phyloP scores from a whole-genome alignment of 2,888 invertebrate species.

The Drosophila dives region DNA sequence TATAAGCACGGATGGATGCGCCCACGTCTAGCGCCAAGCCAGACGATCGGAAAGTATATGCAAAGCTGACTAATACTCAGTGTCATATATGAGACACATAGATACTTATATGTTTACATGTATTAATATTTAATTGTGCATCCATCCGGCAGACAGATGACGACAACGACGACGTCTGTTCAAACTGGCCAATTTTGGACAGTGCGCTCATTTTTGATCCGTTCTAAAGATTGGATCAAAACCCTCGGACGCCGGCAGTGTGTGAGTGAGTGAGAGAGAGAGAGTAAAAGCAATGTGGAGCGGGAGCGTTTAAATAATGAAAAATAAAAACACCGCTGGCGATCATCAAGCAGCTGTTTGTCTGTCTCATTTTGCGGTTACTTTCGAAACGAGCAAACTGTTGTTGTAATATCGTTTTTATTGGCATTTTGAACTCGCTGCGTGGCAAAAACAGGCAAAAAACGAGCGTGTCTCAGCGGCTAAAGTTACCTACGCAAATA shows the following conservation, averaged over 20 bases:
- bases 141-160: slow-evolving; percentile 48
- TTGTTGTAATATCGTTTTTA: slow-evolving; percentile 47
- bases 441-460: slow-evolving; percentile 62
- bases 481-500: slow-evolving; percentile 61
- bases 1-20: slow-evolving; percentile 53
- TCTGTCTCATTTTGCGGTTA: slow-evolving; percentile 46
- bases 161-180: slow-evolving; percentile 24
- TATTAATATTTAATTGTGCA: slow-evolving; percentile 63
- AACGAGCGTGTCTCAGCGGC: slow-evolving; percentile 25
- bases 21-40: slow-evolving; percentile 62
- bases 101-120: slow-evolving; percentile 1
- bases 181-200: slow-evolving; percentile 65
- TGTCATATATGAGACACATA: slow-evolving; percentile 11
- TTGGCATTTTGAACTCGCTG: slow-evolving; percentile 75
- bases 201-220: slow-evolving; percentile 29
- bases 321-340: slow-evolving; percentile 30
- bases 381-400: slow-evolving; percentile 67
- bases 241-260: slow-evolving; percentile 28
- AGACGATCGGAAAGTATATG: slow-evolving; percentile 45
- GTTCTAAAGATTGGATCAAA: slow-evolving; percentile 19
- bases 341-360: slow-evolving; percentile 69
- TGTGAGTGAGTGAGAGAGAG: not conserved
- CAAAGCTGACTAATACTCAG: slow-evolving; percentile 67
- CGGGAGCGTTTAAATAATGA: not conserved
- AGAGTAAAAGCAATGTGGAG: not conserved